Conservation (phyloP, 2,113 vertebrate species). For the Illadopsis cleaveri region DNA sequence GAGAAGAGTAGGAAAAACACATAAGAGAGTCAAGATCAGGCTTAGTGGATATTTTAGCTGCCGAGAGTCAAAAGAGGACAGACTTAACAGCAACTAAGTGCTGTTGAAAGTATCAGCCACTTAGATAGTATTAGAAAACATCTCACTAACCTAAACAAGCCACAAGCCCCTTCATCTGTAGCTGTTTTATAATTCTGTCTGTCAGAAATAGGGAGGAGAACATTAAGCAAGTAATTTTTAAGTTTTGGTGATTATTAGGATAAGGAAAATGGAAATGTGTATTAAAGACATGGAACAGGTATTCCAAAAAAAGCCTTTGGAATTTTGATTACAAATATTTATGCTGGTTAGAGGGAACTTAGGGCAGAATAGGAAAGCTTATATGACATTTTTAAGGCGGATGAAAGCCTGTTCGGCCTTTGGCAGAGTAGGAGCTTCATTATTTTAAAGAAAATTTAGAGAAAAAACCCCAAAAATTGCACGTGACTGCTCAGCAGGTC, state of each 20-base stretch:
- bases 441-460: neutral
- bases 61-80: neutral
- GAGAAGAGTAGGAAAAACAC: neutral
- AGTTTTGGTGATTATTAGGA: neutral
- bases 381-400: neutral
- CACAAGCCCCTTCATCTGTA: rapidly evolving
- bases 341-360: neutral
- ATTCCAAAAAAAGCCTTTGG: neutral
- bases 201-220: neutral
- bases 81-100: neutral
- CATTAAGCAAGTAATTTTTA: neutral
- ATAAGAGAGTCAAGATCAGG: neutral
- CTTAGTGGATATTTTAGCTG: neutral
- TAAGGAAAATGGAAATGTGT: neutral
- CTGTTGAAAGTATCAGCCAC: neutral
- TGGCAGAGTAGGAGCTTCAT: neutral
- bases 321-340: neutral
- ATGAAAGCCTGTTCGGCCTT: neutral
- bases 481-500: neutral
- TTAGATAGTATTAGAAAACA: neutral
- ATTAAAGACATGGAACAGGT: neutral
- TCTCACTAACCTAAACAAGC: neutral
- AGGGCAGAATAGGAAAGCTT: neutral
- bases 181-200: neutral
- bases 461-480: neutral